phyloP scores from a whole-genome alignment of 2,888 invertebrate species.

The Pammene fasciana region DNA sequence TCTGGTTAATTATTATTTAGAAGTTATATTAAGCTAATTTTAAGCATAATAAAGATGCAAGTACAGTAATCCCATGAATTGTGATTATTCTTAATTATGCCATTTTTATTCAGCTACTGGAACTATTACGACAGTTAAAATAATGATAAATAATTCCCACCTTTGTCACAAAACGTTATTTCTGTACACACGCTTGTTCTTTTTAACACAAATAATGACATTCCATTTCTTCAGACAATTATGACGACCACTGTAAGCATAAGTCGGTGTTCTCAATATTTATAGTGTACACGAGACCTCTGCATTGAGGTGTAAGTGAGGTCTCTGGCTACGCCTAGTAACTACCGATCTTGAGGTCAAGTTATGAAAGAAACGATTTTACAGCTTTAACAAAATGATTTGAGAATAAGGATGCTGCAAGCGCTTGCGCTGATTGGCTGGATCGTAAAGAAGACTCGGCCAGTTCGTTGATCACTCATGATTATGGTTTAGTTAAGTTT shows the following conservation, averaged over 20 bases:
- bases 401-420: background rate
- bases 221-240: constrained; percentile 67
- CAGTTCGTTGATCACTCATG: constrained; percentile 14
- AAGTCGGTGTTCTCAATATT: background rate
- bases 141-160: constrained; percentile 55
- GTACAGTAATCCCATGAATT: constrained; percentile 13
- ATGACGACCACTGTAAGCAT: constrained; percentile 44
- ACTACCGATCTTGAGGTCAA: background rate
- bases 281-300: background rate
- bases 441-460: constrained; percentile 3
- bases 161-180: constrained; percentile 56
- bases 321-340: background rate
- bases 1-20: too few relatives aligned
- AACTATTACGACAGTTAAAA: constrained; percentile 43
- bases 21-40: background rate
- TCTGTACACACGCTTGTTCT: constrained; percentile 54
- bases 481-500: background rate
- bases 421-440: constrained; percentile 7
- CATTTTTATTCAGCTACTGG: constrained; percentile 39
- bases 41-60: constrained; percentile 10
- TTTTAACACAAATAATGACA: constrained; percentile 60
- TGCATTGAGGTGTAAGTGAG: background rate
- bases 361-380: background rate
- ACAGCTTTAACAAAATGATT: background rate
- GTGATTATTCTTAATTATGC: constrained; percentile 39